A percentile compares a stretch with the other conserved stretches of the same genome.
These are phyloP conservation scores for Acrobasis repandana DNA, from an alignment of 2,888 invertebrate genomes.

Conservation along the genomic window DNA sequence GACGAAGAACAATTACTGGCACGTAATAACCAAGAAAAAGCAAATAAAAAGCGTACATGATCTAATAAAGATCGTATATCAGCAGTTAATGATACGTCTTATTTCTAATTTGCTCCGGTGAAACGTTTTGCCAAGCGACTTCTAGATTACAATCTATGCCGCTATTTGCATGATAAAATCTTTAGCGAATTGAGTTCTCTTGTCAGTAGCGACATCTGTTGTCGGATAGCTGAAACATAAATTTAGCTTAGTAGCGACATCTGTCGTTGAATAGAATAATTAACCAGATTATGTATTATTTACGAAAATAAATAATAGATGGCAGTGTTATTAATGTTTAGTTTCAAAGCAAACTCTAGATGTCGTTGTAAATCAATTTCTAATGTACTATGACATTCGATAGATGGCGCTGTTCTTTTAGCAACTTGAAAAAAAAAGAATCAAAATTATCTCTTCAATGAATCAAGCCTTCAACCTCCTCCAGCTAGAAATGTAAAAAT, in stretches of 20 bases:
- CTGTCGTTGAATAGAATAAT: conserved; percentile 1
- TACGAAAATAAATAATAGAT: not conserved
- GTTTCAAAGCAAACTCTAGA: not conserved
- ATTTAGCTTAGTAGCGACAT: conserved; percentile 3
- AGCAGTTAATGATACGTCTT: conserved; percentile 53
- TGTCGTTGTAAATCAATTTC: not conserved
- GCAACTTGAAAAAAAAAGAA: too few relatives aligned
- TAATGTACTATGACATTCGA: not conserved
- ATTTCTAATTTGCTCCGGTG: conserved; percentile 39
- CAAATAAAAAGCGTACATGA: conserved; percentile 37
- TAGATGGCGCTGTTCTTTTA: not conserved
- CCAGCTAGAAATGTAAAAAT: too few relatives aligned
- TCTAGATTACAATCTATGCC: conserved; percentile 42
- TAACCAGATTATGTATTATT: not conserved
- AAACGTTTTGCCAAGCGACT: conserved; percentile 44
- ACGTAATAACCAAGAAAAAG: conserved; percentile 33
- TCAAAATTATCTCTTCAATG: too few relatives aligned
- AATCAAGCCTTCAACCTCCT: too few relatives aligned
- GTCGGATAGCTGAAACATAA: conserved; percentile 32
- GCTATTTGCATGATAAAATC: conserved; percentile 29
- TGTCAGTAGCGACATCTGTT: conserved; percentile 42
- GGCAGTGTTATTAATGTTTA: not conserved
- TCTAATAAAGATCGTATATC: conserved; percentile 58
- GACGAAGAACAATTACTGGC: conserved; percentile 21
- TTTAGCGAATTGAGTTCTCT: conserved; percentile 23